phyloP scores from a whole-genome alignment of 2,797 vertebrate species.

The Parauchenoglanis punctatus region DNA sequence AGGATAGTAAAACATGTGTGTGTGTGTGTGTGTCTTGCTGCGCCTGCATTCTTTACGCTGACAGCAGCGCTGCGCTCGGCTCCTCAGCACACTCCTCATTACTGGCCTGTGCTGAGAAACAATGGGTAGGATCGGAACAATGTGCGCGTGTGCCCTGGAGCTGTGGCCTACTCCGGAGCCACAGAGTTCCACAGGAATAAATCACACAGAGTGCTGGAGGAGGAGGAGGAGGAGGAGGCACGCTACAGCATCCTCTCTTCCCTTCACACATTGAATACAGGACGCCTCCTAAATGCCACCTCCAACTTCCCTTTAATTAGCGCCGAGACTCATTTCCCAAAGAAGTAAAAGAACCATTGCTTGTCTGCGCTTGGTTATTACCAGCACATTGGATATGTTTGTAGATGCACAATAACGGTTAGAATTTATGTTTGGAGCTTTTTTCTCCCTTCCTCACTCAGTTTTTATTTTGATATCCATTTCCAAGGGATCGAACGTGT shows the following conservation, averaged over 20 bases:
- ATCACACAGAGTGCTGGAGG: constrained; percentile 54
- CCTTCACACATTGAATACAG: constrained; percentile 38
- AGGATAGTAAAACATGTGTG: background rate
- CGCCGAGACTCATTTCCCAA: constrained; percentile 42
- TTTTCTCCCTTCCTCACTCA: too few species aligned
- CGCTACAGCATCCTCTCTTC: constrained; percentile 43
- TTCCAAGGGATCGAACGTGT: background rate
- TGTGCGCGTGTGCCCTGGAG: constrained; percentile 57
- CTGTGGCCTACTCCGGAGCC: constrained; percentile 57
- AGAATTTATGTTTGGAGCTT: background rate
- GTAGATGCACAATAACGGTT: constrained; percentile 3
- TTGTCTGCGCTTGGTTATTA: constrained; percentile 5
- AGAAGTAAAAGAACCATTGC: constrained; percentile 34
- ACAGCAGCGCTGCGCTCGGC: constrained; percentile 57
- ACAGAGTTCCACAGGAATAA: constrained; percentile 63
- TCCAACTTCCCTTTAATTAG: constrained; percentile 55
- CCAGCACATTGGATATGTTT: constrained; percentile 10
- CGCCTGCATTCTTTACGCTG: constrained; percentile 58
- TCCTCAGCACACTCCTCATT: constrained; percentile 60
- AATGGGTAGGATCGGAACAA: constrained; percentile 64
- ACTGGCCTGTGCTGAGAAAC: constrained; percentile 59
- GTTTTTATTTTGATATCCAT: background rate
- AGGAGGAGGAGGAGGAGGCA: constrained; percentile 21
- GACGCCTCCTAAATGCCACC: constrained; percentile 53
- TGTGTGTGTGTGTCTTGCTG: constrained; percentile 28